Evolutionary conservation across 2,797 vertebrate species (phyloP).

Genomic region (Chelon labrosus): DNA sequence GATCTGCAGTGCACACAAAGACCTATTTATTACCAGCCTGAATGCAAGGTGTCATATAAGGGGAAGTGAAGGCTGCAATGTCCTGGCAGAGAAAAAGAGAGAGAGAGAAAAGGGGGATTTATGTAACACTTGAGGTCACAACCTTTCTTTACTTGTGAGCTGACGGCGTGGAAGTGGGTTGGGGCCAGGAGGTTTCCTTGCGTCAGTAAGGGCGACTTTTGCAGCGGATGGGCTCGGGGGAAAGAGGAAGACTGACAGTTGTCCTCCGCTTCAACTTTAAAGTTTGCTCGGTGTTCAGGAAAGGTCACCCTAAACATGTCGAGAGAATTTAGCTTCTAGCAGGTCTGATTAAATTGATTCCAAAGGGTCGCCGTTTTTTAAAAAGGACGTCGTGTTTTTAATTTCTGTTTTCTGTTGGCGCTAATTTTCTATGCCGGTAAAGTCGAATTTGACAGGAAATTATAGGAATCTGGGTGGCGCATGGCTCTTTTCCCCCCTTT

Average conservation of each 20-base stretch:
- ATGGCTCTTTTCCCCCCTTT: slow-evolving; percentile 8
- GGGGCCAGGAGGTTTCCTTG: slow-evolving; percentile 44
- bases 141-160: slow-evolving; percentile 48
- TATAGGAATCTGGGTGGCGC: slow-evolving; percentile 20
- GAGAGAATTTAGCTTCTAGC: not conserved
- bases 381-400: not conserved
- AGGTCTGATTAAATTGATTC: not conserved
- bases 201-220: slow-evolving; percentile 12
- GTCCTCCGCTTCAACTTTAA: slow-evolving; percentile 29
- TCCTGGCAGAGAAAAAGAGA: slow-evolving; percentile 8
- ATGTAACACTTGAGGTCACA: slow-evolving; percentile 54
- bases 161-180: slow-evolving; percentile 24
- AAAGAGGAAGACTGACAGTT: slow-evolving; percentile 39
- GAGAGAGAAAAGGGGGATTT: slow-evolving; percentile 28
- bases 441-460: slow-evolving; percentile 39
- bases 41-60: slow-evolving; percentile 62
- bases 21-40: slow-evolving; percentile 54
- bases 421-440: slow-evolving; percentile 1
- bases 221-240: slow-evolving; percentile 5
- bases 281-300: slow-evolving; percentile 9
- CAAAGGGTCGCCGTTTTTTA: not conserved
- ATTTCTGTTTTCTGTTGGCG: not conserved
- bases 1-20: slow-evolving; percentile 52
- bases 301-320: slow-evolving; percentile 7
- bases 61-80: slow-evolving; percentile 34